phyloP scores from a whole-genome alignment of 2,113 vertebrate species.

The Pleuronectes platessa region DNA sequence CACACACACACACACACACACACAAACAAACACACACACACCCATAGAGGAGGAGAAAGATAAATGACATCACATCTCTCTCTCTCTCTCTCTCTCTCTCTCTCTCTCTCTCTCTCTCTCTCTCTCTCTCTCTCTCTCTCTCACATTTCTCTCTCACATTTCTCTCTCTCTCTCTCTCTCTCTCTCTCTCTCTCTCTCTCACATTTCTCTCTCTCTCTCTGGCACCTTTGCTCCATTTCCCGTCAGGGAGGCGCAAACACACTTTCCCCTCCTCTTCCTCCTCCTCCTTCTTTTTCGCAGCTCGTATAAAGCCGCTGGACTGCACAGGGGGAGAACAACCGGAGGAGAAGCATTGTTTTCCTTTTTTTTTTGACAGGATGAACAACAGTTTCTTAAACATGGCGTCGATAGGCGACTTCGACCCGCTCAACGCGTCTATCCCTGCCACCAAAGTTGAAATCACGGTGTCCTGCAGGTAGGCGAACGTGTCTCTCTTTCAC shows the following conservation, averaged over 20 bases:
- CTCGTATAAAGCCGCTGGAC: conserved; percentile 3
- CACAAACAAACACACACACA: no score
- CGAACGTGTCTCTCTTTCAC: background rate
- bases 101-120: conserved; percentile 23
- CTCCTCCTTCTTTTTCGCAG: conserved; percentile 13
- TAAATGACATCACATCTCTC: conserved; percentile 68
- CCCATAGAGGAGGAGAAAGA: conserved; percentile 16
- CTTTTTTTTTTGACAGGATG: conserved; percentile 55
- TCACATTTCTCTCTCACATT: background rate
- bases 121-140: conserved; percentile 28
- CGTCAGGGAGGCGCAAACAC: conserved; percentile 47
- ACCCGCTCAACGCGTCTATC: conserved; percentile 86
- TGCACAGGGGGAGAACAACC: background rate
- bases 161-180: conserved; percentile 24
- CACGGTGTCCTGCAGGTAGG: conserved; percentile 94
- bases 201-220: conserved; percentile 9
- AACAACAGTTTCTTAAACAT: conserved; percentile 83
- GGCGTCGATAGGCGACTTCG: conserved; percentile 90
- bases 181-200: conserved; percentile 27
- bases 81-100: conserved; percentile 22
- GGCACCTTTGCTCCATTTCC: conserved; percentile 62
- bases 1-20: no score
- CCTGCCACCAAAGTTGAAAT: conserved; percentile 94
- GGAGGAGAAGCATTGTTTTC: background rate
- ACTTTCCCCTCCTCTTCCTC: conserved; percentile 25